Base-by-base conservation (phyloP, 2,113 vertebrate species). In the Toxostoma redivivum region DNA sequence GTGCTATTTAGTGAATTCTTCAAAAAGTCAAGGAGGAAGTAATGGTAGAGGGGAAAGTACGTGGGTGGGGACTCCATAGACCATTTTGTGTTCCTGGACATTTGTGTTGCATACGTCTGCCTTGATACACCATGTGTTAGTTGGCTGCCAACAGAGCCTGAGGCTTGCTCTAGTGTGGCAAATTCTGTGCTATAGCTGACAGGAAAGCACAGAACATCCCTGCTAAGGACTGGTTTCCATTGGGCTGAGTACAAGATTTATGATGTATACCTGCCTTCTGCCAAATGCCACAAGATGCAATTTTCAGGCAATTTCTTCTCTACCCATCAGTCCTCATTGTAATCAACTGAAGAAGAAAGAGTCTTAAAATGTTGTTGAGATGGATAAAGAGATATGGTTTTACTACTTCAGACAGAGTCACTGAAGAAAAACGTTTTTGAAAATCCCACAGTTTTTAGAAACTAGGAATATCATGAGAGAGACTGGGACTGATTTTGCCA, bases 41-140 rank as follows among this genome's bases (percentile, higher is more conserved):
- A 65, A 30, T 7, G 16, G 12, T 27, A 25, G 22, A 61, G 35
- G 22, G 13, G n/a, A 78, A 66, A 42, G 37, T n/a, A 40, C 14
- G 6, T 6, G 6, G 8, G 7, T 65, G 35, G 33, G 38, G 37
- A 23, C 5, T n/a, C 15, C 2, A 1, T 7, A 12, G 25, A 54
- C 7, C 23, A 37, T 45, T 10, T 35, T 9, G 1, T 3, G 11
- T 14, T 83, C 48, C 30, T 5, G 3, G 21, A 16, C 15, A 42
- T 50, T n/a, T 70, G 6, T 16, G 17, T 35, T 45, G 54, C 15
- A 3, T 23, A 5, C 7, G 9, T 73, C n/a, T 0, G 0, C 31
- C 27, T 15, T 70, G n/a, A 44, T 0, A 0, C 28, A 57, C 15
- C 24, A 44, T 0, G 0, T 70, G 25, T 40, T 40, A 40, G 40